Conservation (phyloP, 2,113 vertebrate species). For the Paramormyrops kingsleyae region DNA sequence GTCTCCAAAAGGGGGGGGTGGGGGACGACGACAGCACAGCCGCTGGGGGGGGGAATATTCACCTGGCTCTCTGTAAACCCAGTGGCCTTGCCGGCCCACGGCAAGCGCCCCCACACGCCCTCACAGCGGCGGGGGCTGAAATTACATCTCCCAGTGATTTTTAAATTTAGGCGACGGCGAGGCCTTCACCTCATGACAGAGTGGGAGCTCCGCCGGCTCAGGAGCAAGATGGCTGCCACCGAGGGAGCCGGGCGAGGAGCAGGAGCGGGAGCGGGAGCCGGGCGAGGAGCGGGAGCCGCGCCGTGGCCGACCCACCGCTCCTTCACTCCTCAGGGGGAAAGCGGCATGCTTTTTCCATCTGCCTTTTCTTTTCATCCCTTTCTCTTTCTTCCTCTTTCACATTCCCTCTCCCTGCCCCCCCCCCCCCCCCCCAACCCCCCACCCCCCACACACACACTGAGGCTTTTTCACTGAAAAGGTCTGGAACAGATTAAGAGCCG, state of each 20-base stretch:
- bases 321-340: conserved; percentile 44
- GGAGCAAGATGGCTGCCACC: neutral
- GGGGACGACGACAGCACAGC: conserved; percentile 20
- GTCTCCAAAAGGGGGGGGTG: conserved; percentile 47
- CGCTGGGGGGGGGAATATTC: neutral
- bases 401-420: conserved; percentile 24
- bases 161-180: neutral
- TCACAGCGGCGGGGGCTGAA: neutral
- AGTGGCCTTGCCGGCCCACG: neutral
- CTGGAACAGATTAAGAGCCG: conserved; percentile 96
- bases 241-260: neutral
- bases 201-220: neutral
- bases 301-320: conserved; percentile 29
- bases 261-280: neutral
- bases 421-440: conserved; percentile 19
- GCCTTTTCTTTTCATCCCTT: conserved; percentile 37
- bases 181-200: neutral
- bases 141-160: neutral
- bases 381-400: conserved; percentile 19
- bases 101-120: neutral
- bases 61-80: neutral
- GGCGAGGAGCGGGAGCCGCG: neutral
- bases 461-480: conserved; percentile 87
- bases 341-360: conserved; percentile 53
- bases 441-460: conserved; percentile 56